These are phyloP conservation scores for Spinus olivaceus DNA, from an alignment of 2,797 vertebrate species.

Conservation along the genomic window DNA sequence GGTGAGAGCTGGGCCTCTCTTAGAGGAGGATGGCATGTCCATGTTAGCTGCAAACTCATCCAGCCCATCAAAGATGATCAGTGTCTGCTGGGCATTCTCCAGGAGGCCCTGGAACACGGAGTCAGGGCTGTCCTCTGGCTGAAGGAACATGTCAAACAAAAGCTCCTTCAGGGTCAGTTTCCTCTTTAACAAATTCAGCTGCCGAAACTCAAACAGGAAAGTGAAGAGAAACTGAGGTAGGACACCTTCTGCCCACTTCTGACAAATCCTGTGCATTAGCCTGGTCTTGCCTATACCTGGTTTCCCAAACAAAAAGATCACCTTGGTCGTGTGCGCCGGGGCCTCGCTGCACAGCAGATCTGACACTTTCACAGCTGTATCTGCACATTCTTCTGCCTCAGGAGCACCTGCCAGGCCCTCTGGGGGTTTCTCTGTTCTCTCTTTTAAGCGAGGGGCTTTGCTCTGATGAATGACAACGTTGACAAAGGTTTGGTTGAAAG, in stretches of 20 bases:
- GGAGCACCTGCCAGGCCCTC: slow-evolving; percentile 20
- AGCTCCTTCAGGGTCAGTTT: slow-evolving; percentile 82
- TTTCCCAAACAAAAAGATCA: slow-evolving; percentile 81
- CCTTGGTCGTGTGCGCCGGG: neutral
- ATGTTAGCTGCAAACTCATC: slow-evolving; percentile 80
- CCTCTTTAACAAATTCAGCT: slow-evolving; percentile 80
- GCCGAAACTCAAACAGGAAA: slow-evolving; percentile 88
- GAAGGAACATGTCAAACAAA: slow-evolving; percentile 81
- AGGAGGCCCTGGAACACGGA: slow-evolving; percentile 78
- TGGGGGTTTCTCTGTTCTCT: neutral
- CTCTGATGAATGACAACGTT: slow-evolving; percentile 68
- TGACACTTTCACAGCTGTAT: slow-evolving; percentile 69
- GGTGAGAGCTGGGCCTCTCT: neutral
- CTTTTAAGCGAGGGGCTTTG: slow-evolving; percentile 42
- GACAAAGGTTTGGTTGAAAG: slow-evolving; percentile 77
- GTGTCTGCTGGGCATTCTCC: slow-evolving; percentile 74
- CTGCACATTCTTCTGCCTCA: slow-evolving; percentile 61
- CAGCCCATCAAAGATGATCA: slow-evolving; percentile 91
- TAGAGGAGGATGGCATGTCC: neutral
- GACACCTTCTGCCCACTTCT: slow-evolving; percentile 81
- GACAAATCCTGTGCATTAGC: slow-evolving; percentile 79
- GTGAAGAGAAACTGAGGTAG: slow-evolving; percentile 78
- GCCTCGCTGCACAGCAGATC: slow-evolving; percentile 74
- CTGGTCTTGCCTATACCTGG: slow-evolving; percentile 89
- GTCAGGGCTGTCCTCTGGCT: slow-evolving; percentile 68